Evolutionary conservation across 2,888 invertebrate species (phyloP), one percentile per base, ranked within the genome.

Genomic region (Pseudolycoriella hygida): DNA sequence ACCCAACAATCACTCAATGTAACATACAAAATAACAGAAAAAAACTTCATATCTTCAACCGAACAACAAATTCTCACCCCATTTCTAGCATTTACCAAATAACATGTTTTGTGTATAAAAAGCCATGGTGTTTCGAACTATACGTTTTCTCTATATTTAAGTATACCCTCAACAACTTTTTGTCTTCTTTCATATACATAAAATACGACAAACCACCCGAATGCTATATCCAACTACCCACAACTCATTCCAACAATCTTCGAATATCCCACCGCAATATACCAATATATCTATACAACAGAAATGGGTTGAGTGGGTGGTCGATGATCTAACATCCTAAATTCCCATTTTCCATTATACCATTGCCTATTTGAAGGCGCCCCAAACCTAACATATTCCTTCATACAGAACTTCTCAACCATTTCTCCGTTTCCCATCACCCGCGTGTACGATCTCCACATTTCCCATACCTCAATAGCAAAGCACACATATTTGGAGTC

Each of bases 31-130:
- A 34, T 34, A 34, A 34, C 6, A 30, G 11, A 34, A 34, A 12
- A 34, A 34, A 34, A 34, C 12, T 25, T 25, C 25, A 25, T 25
- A 25, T 25, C 12, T 34, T 34, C 15, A 12, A 34, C 34, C 34
- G 11, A 34, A 34, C 34, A 34, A 34, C 34, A 34, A 34, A 34
- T 34, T 34, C 34, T 34, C 34, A 34, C 34, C n/a, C 34, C 34
- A 34, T 34, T 34, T 34, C 34, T 25, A 4, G 8, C 25, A 25
- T 25, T 25, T 8, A 25, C 25, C 25, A 25, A 25, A 25, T 25
- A 25, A 25, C 25, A 25, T 25, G 25, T 25, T 25, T 25, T 25
- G 25, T 25, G 25, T 25, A 25, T 4, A 25, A 25, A 25, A 25
- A 25, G 25, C 25, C 8, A 25, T 25, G 25, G 25, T 25, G 25